A percentile compares a stretch with the other conserved stretches of the same genome.
Evolutionary conservation across 2,113 vertebrate species (phyloP).

Genomic region (Dolichallabes microphthalmus): DNA sequence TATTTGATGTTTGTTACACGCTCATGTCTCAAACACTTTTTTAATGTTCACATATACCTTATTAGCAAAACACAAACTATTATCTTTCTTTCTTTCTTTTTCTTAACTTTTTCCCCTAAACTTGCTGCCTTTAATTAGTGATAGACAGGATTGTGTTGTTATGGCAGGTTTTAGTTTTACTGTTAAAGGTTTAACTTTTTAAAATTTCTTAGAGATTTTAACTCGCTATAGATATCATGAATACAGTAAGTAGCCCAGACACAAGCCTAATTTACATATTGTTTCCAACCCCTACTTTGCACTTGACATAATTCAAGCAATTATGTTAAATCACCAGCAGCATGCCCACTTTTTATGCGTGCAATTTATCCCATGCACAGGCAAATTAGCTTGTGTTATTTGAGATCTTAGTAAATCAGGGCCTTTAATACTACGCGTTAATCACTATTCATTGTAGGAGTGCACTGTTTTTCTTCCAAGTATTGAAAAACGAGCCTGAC

Average conservation of each 20-base stretch:
- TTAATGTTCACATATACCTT: neutral
- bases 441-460: slow-evolving; percentile 12
- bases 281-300: slow-evolving; percentile 9
- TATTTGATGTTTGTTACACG: neutral
- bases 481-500: neutral
- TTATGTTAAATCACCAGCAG: slow-evolving; percentile 13
- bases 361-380: slow-evolving; percentile 13
- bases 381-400: slow-evolving; percentile 7
- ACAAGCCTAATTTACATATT: slow-evolving; percentile 8
- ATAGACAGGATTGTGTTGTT: neutral
- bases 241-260: neutral
- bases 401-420: slow-evolving; percentile 3
- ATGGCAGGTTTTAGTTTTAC: neutral
- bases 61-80: neutral
- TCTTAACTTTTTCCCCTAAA: neutral
- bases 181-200: neutral
- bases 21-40: neutral
- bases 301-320: slow-evolving; percentile 6
- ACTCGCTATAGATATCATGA: neutral
- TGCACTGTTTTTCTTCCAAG: slow-evolving; percentile 6
- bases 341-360: neutral
- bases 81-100: neutral
- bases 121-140: neutral
- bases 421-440: neutral
- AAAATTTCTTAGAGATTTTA: neutral